These are phyloP conservation scores for Caenorhabditis sulstoni DNA, from an alignment of 2,888 invertebrate genomes.

Conservation along the genomic window DNA sequence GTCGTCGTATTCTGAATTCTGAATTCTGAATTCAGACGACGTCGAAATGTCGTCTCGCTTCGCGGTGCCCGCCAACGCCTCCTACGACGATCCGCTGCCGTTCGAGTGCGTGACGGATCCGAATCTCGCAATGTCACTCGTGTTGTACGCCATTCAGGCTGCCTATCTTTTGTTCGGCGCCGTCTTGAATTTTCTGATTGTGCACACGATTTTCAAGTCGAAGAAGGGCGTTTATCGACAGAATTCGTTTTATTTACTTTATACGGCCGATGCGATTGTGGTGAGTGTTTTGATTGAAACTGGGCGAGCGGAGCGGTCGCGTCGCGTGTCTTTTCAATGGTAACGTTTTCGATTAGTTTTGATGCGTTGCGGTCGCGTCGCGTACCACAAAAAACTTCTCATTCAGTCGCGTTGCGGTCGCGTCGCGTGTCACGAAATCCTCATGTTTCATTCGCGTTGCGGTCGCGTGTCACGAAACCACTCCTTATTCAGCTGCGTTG, in stretches of 20 bases:
- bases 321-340: too few relatives aligned
- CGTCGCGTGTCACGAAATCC: too few relatives aligned
- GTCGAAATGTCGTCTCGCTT: background rate
- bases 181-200: conserved; percentile 16
- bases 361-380: too few relatives aligned
- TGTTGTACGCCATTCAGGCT: conserved; percentile 20
- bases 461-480: too few relatives aligned
- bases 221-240: conserved; percentile 8
- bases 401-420: too few relatives aligned
- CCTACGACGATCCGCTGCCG: conserved; percentile 21
- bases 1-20: too few relatives aligned
- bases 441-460: too few relatives aligned
- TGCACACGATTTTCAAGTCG: conserved; percentile 9
- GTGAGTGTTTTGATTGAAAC: conserved; percentile 7
- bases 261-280: conserved; percentile 36
- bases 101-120: conserved; percentile 20
- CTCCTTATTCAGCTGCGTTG: too few relatives aligned
- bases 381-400: too few relatives aligned
- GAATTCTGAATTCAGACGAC: too few relatives aligned
- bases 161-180: conserved; percentile 22
- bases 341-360: too few relatives aligned
- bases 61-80: background rate
- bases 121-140: background rate
- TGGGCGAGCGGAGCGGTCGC: background rate
- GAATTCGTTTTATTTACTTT: conserved; percentile 37